These are phyloP conservation scores for Linepithema humile DNA, from an alignment of 1,140 invertebrate genomes.

Conservation along the genomic window DNA sequence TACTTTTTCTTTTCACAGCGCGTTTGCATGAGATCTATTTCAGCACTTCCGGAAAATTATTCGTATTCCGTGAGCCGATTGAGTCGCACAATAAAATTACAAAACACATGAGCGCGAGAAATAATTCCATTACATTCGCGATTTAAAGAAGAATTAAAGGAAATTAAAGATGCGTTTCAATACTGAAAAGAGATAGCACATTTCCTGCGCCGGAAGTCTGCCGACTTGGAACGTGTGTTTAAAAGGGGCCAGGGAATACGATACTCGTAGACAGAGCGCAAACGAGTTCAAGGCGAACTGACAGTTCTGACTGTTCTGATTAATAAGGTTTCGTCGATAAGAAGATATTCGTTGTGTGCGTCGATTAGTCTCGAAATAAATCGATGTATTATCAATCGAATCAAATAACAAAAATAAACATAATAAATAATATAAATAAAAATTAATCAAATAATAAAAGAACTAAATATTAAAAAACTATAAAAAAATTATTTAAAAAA, in stretches of 20 bases:
- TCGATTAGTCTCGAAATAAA: not conserved
- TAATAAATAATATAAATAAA: too few relatives aligned
- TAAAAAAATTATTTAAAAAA: not conserved
- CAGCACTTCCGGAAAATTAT: not conserved
- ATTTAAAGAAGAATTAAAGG: slow-evolving; percentile 39
- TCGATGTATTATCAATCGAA: not conserved
- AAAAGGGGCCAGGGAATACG: slow-evolving; percentile 53
- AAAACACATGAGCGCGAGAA: slow-evolving; percentile 8
- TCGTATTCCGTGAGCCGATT: not conserved
- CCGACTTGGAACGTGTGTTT: slow-evolving; percentile 65
- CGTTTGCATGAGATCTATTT: not conserved
- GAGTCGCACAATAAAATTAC: slow-evolving; percentile 24
- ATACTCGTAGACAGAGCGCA: not conserved
- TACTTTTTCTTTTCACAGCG: not conserved
- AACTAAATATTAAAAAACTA: not conserved
- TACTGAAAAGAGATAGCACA: slow-evolving; percentile 42
- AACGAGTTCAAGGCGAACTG: slow-evolving; percentile 19
- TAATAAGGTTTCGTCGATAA: slow-evolving; percentile 7
- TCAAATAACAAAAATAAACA: too few relatives aligned
- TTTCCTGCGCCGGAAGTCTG: slow-evolving; percentile 62
- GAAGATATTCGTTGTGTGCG: too few relatives aligned
- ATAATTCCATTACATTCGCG: slow-evolving; percentile 1
- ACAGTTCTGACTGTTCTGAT: not conserved
- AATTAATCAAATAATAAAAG: not conserved
- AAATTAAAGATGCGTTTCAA: slow-evolving; percentile 55